Percentiles rank a stretch among this genome's conserved stretches.
Conservation (phyloP, 2,113 vertebrate genomes). For the Brachyistius frenatus region DNA sequence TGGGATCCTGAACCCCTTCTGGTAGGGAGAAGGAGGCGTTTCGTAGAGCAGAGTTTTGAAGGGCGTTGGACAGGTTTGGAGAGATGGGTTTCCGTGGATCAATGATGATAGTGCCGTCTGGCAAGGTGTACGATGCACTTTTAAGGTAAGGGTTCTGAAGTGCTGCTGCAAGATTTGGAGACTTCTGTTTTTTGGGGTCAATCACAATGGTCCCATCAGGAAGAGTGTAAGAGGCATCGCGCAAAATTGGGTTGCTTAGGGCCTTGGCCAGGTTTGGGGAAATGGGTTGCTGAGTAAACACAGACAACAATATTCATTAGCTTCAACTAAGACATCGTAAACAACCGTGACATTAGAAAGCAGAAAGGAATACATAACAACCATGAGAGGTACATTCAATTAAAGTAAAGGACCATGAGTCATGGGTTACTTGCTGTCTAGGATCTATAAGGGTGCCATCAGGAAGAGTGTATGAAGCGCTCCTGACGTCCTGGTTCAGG, state of each 20-base stretch:
- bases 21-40: constrained; percentile 76
- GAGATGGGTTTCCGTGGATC: constrained; percentile 77
- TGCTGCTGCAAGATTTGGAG: constrained; percentile 78
- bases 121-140: constrained; percentile 80
- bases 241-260: constrained; percentile 71
- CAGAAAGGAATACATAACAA: not conserved
- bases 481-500: constrained; percentile 75
- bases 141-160: constrained; percentile 81
- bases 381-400: not conserved
- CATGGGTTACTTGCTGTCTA: constrained; percentile 69
- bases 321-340: not conserved
- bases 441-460: constrained; percentile 77
- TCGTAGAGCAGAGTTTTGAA: constrained; percentile 74
- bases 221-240: constrained; percentile 73
- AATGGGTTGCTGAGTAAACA: constrained; percentile 64
- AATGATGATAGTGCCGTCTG: constrained; percentile 83
- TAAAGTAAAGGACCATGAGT: not conserved
- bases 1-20: constrained; percentile 74
- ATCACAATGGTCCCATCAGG: constrained; percentile 80
- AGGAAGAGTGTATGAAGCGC: constrained; percentile 81
- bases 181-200: constrained; percentile 62
- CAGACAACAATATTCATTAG: constrained; percentile 19
- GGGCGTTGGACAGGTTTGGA: constrained; percentile 75
- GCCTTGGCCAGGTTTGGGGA: constrained; percentile 76
- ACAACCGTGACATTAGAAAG: not conserved